A percentile compares a stretch with the other conserved stretches of the same genome.
These are phyloP conservation scores for Drosophila equinoxialis DNA, from an alignment of 1,140 invertebrate genomes.

Conservation along the genomic window DNA sequence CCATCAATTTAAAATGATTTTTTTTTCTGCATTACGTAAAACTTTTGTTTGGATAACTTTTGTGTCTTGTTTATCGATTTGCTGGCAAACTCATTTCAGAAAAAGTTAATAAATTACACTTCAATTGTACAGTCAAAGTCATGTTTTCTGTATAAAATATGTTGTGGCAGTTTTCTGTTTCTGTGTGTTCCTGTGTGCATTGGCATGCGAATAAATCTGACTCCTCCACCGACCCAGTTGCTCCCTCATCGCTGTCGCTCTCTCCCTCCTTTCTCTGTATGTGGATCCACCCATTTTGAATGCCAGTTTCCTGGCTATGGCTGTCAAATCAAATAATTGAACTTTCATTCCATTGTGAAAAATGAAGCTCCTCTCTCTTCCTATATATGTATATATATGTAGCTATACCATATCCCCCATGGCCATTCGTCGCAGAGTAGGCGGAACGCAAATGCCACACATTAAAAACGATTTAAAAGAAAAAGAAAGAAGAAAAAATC, in stretches of 20 bases:
- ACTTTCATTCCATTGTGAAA: conserved; percentile 79
- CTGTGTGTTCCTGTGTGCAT: conserved; percentile 26
- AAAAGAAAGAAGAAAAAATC: conserved; percentile 19
- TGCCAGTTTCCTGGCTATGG: conserved; percentile 46
- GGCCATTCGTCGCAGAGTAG: conserved; percentile 20
- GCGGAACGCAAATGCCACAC: conserved; percentile 63
- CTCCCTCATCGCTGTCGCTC: not conserved
- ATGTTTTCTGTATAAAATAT: conserved; percentile 56
- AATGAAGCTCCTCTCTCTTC: conserved; percentile 48
- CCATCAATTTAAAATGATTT: not conserved
- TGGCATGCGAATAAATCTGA: conserved; percentile 27
- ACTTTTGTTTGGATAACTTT: conserved; percentile 6
- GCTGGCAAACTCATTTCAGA: conserved; percentile 42
- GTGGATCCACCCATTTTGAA: conserved; percentile 41
- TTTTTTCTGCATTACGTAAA: not conserved
- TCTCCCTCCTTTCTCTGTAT: not conserved
- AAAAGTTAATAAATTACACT: conserved; percentile 71
- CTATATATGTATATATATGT: not conserved
- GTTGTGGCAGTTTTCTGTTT: conserved; percentile 38
- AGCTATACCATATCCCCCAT: not conserved
- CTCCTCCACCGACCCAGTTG: not conserved
- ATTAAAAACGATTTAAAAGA: conserved; percentile 70
- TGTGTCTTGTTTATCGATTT: conserved; percentile 34
- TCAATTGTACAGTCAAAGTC: conserved; percentile 69
- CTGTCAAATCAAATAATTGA: conserved; percentile 80